phyloP scores from a whole-genome alignment of 2,888 invertebrate genomes.

The Callinectes sapidus region DNA sequence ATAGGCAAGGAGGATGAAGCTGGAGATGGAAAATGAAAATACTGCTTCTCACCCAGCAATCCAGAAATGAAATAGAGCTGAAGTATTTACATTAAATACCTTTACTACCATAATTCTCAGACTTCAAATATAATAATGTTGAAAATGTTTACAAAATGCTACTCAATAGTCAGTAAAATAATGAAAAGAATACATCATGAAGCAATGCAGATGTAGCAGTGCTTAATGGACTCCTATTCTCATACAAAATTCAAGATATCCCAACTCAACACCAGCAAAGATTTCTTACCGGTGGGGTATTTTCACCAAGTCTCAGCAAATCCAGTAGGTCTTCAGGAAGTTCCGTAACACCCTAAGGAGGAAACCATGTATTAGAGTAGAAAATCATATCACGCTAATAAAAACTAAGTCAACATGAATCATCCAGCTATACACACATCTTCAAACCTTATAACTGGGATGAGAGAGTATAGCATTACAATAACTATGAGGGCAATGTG shows the following conservation, averaged over 20 bases:
- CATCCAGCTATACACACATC: conserved; percentile 56
- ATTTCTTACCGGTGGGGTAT: conserved; percentile 64
- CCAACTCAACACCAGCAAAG: background rate
- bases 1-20: too few relatives aligned
- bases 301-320: conserved; percentile 63
- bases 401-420: background rate
- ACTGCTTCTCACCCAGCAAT: too few relatives aligned
- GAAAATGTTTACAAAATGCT: too few relatives aligned
- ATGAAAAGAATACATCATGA: background rate
- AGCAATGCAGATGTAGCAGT: background rate
- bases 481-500: background rate
- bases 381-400: background rate
- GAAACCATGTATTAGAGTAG: background rate
- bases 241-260: background rate
- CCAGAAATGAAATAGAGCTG: too few relatives aligned
- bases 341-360: conserved; percentile 64
- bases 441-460: conserved; percentile 66
- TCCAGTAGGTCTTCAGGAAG: conserved; percentile 56
- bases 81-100: too few relatives aligned
- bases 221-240: background rate
- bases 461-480: background rate
- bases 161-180: background rate
- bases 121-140: too few relatives aligned
- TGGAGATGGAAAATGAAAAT: too few relatives aligned
- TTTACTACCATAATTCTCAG: too few relatives aligned